phyloP scores from a whole-genome alignment of 2,113 vertebrate species.

The Poicephalus gulielmi region DNA sequence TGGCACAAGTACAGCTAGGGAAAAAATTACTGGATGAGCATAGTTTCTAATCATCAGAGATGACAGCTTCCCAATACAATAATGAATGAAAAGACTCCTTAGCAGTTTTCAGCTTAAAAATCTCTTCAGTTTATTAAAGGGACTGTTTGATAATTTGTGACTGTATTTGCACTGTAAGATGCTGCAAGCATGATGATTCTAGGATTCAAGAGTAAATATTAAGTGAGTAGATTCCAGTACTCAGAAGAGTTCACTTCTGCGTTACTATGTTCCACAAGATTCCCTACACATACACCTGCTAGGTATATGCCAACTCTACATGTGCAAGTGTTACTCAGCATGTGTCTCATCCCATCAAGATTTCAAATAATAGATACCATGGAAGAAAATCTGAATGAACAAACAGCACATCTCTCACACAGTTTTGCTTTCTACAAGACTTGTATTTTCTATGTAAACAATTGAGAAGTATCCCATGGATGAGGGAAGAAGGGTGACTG shows the following conservation, averaged over 20 bases:
- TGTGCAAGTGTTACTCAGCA: neutral
- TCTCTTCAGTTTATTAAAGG: neutral
- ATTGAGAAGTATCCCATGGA: neutral
- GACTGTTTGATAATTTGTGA: neutral
- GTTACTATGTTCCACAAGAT: neutral
- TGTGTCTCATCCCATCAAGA: neutral
- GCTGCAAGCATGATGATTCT: neutral
- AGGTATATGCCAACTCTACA: neutral
- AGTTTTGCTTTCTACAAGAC: neutral
- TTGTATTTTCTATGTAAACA: neutral
- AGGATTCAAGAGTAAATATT: neutral
- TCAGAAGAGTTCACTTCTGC: neutral
- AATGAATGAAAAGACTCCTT: neutral
- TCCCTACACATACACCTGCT: neutral
- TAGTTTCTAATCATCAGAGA: neutral
- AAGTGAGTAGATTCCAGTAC: neutral
- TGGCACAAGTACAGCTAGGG: neutral
- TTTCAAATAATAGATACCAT: neutral
- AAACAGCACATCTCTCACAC: neutral
- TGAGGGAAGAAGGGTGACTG: neutral
- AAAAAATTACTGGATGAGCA: neutral
- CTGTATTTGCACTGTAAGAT: neutral
- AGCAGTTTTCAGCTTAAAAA: neutral
- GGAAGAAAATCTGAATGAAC: neutral
- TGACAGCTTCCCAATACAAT: neutral